Percentiles rank a stretch among this genome's conserved stretches.
These are phyloP conservation scores for Drosophila nr. medialis DNA, from an alignment of 2,888 invertebrate species.

Conservation along the genomic window DNA sequence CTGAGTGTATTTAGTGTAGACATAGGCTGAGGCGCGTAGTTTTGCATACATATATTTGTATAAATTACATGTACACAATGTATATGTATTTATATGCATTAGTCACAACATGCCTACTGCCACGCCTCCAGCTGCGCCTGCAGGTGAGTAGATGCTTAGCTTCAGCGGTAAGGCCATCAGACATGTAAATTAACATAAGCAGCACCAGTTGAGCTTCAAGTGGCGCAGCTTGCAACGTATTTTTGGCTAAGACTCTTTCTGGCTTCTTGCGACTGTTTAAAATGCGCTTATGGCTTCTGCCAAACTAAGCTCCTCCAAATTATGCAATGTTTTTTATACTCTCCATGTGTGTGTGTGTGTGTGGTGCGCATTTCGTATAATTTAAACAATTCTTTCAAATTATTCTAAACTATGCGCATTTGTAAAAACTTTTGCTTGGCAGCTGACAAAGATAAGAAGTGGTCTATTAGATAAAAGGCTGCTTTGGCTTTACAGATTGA, in stretches of 20 bases:
- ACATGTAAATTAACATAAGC: constrained; percentile 76
- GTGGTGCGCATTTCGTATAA: constrained; percentile 21
- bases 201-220: constrained; percentile 50
- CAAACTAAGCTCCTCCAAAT: constrained; percentile 41
- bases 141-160: constrained; percentile 25
- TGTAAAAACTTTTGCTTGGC: constrained; percentile 18
- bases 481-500: constrained; percentile 4
- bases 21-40: constrained; percentile 20
- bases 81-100: constrained; percentile 61
- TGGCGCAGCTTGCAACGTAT: constrained; percentile 59
- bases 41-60: constrained; percentile 36
- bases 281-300: constrained; percentile 57
- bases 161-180: constrained; percentile 56
- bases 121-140: constrained; percentile 20
- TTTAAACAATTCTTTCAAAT: constrained; percentile 55
- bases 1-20: background rate
- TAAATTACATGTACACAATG: constrained; percentile 30
- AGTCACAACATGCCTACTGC: constrained; percentile 38
- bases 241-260: constrained; percentile 25
- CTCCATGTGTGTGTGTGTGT: background rate
- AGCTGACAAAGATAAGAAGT: constrained; percentile 26
- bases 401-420: constrained; percentile 71
- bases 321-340: constrained; percentile 58
- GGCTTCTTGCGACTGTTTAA: constrained; percentile 37
- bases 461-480: constrained; percentile 14